Evolutionary conservation across 2,888 invertebrate species (phyloP).

Genomic region (Synergus japonicus): DNA sequence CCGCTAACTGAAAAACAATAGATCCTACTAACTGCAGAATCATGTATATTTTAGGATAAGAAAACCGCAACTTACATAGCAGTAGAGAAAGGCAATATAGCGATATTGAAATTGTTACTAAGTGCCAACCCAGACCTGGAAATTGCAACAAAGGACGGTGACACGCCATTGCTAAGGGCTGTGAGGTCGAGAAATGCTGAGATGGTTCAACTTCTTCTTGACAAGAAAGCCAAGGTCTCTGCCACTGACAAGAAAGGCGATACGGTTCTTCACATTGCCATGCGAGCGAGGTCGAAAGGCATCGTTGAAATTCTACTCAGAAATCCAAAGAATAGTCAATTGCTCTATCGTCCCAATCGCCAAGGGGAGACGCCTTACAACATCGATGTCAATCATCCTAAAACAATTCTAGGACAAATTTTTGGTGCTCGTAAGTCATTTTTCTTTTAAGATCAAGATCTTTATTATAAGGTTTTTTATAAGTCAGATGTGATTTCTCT

Average conservation of each 20-base stretch:
- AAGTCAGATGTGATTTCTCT: no score
- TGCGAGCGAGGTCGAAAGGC: constrained; percentile 94
- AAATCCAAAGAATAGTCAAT: constrained; percentile 97
- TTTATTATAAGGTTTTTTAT: no score
- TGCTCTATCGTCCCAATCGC: constrained; percentile 95
- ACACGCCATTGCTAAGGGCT: constrained; percentile 94
- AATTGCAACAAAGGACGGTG: constrained; percentile 95
- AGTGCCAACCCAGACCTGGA: constrained; percentile 96
- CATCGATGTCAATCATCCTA: constrained; percentile 96
- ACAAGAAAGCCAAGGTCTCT: constrained; percentile 94
- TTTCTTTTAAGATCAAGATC: neutral
- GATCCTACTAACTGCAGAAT: constrained; percentile 32
- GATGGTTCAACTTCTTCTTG: constrained; percentile 92
- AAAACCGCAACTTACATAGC: constrained; percentile 98
- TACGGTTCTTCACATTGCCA: constrained; percentile 96
- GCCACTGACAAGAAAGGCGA: constrained; percentile 95
- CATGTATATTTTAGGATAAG: constrained; percentile 82
- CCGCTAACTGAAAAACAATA: neutral
- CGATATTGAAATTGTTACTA: constrained; percentile 90
- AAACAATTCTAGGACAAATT: constrained; percentile 96
- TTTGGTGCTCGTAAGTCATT: constrained; percentile 90
- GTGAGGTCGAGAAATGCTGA: constrained; percentile 94
- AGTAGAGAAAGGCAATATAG: constrained; percentile 95
- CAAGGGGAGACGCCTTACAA: constrained; percentile 98
- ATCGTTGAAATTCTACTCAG: constrained; percentile 95